These are phyloP conservation scores for Esox niger DNA, from an alignment of 2,113 vertebrate genomes.

Conservation along the genomic window DNA sequence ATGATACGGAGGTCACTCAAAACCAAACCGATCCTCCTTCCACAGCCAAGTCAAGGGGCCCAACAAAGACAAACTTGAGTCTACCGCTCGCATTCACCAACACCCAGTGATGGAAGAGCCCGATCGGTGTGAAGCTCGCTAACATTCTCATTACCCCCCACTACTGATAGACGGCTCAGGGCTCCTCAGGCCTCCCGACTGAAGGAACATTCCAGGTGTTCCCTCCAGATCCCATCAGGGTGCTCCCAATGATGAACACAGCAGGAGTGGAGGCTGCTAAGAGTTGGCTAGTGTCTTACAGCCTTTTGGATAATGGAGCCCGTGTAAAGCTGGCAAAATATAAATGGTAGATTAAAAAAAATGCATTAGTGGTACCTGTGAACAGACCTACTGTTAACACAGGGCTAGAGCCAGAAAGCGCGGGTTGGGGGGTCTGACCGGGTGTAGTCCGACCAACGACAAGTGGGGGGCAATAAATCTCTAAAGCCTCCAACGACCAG, in stretches of 20 bases:
- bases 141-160: conserved; percentile 5
- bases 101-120: neutral
- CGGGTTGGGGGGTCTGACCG: neutral
- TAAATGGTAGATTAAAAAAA: conserved; percentile 36
- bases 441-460: neutral
- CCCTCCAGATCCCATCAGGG: neutral
- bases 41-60: neutral
- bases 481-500: neutral
- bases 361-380: conserved; percentile 9
- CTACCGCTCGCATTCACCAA: neutral
- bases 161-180: neutral
- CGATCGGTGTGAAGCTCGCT: neutral
- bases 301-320: conserved; percentile 2
- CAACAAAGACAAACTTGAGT: neutral
- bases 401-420: conserved; percentile 28
- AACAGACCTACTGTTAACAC: conserved; percentile 10
- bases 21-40: neutral
- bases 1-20: neutral
- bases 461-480: conserved; percentile 10
- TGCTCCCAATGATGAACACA: neutral
- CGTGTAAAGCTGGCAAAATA: conserved; percentile 28
- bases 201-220: neutral
- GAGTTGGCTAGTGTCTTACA: conserved; percentile 5
- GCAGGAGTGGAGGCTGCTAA: neutral
- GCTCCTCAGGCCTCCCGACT: neutral